Evolutionary conservation across 1,140 invertebrate species (phyloP).

Genomic region (Hycleus phaleratus): DNA sequence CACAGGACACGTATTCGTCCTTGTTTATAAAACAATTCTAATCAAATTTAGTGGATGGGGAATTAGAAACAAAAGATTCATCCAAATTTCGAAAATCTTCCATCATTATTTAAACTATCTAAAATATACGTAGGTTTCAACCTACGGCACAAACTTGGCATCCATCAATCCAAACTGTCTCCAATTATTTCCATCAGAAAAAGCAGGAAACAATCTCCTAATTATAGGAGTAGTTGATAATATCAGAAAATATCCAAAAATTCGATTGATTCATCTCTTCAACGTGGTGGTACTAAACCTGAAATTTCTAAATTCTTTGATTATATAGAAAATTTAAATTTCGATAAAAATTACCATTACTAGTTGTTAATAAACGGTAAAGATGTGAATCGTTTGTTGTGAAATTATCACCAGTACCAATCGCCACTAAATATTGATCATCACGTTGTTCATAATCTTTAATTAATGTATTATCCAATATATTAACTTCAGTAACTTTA

Average conservation of each 20-base stretch:
- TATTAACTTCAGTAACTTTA: constrained; percentile 17
- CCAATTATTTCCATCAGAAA: too few relatives aligned
- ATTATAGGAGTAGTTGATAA: background rate
- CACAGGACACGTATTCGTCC: too few relatives aligned
- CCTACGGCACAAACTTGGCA: constrained; percentile 18
- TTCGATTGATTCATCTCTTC: constrained; percentile 11
- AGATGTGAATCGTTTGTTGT: constrained; percentile 21
- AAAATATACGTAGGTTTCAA: constrained; percentile 23
- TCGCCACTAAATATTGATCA: constrained; percentile 27
- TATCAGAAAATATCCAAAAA: too few relatives aligned
- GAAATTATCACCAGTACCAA: constrained; percentile 23
- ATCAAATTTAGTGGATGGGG: too few relatives aligned
- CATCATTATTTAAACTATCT: constrained; percentile 4
- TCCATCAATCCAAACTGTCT: constrained; percentile 3
- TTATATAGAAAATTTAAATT: background rate
- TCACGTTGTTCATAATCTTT: constrained; percentile 20
- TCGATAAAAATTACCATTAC: constrained; percentile 25
- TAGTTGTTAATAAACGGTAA: constrained; percentile 31
- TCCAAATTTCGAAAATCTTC: constrained; percentile 5
- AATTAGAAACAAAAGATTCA: constrained; percentile 1
- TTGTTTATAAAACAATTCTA: too few relatives aligned
- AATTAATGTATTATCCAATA: constrained; percentile 12
- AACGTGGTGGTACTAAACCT: constrained; percentile 32
- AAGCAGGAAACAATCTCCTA: constrained; percentile 7
- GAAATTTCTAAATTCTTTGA: constrained; percentile 8